Conservation (phyloP, 2,797 vertebrate species). For the Hippopotamyrus pictus region DNA sequence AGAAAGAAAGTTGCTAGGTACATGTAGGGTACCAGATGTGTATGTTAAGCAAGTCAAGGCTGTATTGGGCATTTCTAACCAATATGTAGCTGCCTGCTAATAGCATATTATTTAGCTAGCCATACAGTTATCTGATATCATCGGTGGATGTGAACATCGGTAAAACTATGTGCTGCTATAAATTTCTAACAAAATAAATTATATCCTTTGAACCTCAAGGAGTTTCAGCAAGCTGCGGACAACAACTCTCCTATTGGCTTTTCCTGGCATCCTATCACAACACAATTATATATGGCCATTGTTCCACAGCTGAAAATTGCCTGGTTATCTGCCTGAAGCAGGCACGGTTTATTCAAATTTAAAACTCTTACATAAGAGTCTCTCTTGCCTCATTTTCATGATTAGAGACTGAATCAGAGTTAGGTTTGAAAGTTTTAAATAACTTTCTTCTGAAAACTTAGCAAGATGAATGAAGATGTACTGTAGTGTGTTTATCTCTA, state of each 20-base stretch:
- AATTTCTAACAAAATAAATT: conserved; percentile 1
- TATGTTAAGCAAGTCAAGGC: neutral
- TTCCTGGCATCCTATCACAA: conserved; percentile 14
- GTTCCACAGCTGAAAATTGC: conserved; percentile 11
- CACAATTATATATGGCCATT: conserved; percentile 14
- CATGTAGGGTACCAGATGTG: neutral
- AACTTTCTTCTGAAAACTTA: conserved; percentile 17
- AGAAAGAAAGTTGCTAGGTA: neutral
- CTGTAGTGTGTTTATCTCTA: conserved; percentile 5
- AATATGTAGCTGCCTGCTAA: neutral
- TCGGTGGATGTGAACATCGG: neutral
- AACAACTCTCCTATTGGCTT: conserved; percentile 1
- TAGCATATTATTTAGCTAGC: neutral
- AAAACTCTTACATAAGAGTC: conserved; percentile 42
- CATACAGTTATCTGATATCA: neutral
- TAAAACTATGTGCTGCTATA: neutral
- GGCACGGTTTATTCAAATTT: conserved; percentile 28
- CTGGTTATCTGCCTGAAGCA: conserved; percentile 14
- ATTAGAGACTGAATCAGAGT: conserved; percentile 13
- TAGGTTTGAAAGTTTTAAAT: neutral
- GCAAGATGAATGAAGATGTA: conserved; percentile 2
- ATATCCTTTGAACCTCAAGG: neutral
- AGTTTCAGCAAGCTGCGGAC: neutral
- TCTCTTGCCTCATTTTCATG: conserved; percentile 20
- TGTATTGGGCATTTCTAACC: neutral